Evolutionary conservation across 2,797 vertebrate genomes (phyloP), one percentile per base, ranked within the genome.

Genomic region (Cyclopterus lumpus): DNA sequence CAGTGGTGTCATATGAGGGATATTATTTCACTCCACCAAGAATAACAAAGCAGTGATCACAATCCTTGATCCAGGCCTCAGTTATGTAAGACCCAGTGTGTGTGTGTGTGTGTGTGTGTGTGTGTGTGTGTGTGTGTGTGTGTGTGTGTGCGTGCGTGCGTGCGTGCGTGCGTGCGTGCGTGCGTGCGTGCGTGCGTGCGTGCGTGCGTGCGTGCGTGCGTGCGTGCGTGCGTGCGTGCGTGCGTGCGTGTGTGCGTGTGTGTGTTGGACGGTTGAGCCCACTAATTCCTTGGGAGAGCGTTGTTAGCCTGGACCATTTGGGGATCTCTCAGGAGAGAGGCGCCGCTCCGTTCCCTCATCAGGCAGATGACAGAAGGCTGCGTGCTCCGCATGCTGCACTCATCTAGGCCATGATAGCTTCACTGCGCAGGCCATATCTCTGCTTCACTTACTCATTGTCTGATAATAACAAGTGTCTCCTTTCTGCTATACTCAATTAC

Each of bases 391-490:
- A 92, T 91, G 85, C 88, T 71, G 79, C 78, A n/a, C 84, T 86
- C 80, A 59, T 90, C 88, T 68, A 58, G 10, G 30, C 79, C 85
- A 69, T 48, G 81, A 88, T 86, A 84, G 82, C 80, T 68, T 79
- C 72, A 2, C 84, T 81, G 80, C 86, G 73, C 83, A 76, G 83
- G 75, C 90, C 86, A 75, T 92, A 91, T 91, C 88, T 81, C 84
- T 73, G 89, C 86, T 92, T 91, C 89, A 91, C 93, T 92, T 92
- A 88, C 80, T 88, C 88, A 87, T 85, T 87, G 87, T 86, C 85
- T 90, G 91, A 91, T 92, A 91, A 92, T 89, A 89, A 84, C 86
- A 87, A 86, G 83, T 88, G 90, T 91, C 90, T 92, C 89, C 82
- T 84, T 81, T 89, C 85, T 83, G 87, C 82, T 84, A 67, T 87